phyloP scores from a whole-genome alignment of 2,113 vertebrate species.

The Oostethus manadensis region DNA sequence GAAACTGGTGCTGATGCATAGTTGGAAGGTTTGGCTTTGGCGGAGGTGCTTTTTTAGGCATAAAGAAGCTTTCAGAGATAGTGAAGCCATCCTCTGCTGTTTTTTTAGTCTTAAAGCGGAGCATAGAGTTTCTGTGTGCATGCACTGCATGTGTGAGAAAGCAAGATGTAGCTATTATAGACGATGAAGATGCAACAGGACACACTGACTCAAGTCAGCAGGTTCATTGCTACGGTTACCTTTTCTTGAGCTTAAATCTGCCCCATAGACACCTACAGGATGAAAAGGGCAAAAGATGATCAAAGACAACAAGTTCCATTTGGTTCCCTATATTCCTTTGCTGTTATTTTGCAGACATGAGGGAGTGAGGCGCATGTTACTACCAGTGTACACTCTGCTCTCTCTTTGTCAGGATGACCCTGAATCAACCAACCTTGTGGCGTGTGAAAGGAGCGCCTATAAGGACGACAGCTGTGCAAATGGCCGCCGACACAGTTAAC shows the following conservation, averaged over 20 bases:
- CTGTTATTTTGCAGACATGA: conserved; percentile 26
- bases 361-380: conserved; percentile 34
- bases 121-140: conserved; percentile 32
- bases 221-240: conserved; percentile 40
- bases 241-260: conserved; percentile 47
- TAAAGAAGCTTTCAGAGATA: too few species aligned
- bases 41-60: too few species aligned
- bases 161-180: conserved; percentile 21
- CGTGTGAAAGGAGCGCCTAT: conserved; percentile 19
- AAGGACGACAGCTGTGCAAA: conserved; percentile 28
- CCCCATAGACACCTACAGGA: conserved; percentile 48
- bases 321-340: conserved; percentile 10
- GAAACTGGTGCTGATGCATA: conserved; percentile 17
- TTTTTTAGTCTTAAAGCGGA: conserved; percentile 14
- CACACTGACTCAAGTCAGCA: background rate
- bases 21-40: too few species aligned
- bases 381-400: conserved; percentile 7
- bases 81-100: background rate
- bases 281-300: conserved; percentile 39
- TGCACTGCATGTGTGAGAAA: background rate
- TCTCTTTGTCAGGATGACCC: conserved; percentile 18
- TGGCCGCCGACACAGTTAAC: conserved; percentile 14
- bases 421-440: conserved; percentile 36
- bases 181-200: conserved; percentile 11
- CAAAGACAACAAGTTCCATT: conserved; percentile 32